Conservation (phyloP, 2,113 vertebrate genomes). For the Thamnophis sirtalis region DNA sequence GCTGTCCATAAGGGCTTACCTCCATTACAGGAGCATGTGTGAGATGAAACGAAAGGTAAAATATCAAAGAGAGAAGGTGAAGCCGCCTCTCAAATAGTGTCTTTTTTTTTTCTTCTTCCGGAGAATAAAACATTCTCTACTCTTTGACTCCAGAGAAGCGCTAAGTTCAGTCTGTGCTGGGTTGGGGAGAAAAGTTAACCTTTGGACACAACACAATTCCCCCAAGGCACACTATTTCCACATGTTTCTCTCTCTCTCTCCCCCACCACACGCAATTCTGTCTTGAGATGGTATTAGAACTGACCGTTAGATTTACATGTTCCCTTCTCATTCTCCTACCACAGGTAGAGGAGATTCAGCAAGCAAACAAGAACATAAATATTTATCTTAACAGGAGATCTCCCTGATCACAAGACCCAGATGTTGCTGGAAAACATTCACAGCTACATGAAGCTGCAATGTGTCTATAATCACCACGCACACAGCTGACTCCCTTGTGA, state of each 20-base stretch:
- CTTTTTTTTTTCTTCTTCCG: slow-evolving; percentile 44
- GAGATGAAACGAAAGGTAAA: slow-evolving; percentile 61
- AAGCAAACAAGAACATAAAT: not conserved
- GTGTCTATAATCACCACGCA: not conserved
- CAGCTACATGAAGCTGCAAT: not conserved
- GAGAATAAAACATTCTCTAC: slow-evolving; percentile 57
- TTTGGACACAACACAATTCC: slow-evolving; percentile 48
- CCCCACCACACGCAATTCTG: not conserved
- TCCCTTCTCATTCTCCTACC: not conserved
- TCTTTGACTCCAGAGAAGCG: slow-evolving; percentile 43
- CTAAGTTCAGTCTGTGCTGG: slow-evolving; percentile 42
- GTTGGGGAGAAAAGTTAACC: slow-evolving; percentile 41
- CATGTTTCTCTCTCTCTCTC: too few species aligned
- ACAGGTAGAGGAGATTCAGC: not conserved
- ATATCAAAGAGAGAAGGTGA: slow-evolving; percentile 58
- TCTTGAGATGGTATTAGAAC: not conserved
- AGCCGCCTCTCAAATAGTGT: slow-evolving; percentile 27
- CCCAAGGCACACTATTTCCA: not conserved
- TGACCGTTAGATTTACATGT: not conserved
- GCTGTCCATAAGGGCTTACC: slow-evolving; percentile 52
- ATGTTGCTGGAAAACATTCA: not conserved
- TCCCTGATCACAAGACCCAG: not conserved
- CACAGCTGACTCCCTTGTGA: not conserved
- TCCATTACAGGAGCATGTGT: slow-evolving; percentile 51
- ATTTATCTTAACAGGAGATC: not conserved